Evolutionary conservation across 2,113 vertebrate species (phyloP).

Genomic region (Fregetta grallaria): DNA sequence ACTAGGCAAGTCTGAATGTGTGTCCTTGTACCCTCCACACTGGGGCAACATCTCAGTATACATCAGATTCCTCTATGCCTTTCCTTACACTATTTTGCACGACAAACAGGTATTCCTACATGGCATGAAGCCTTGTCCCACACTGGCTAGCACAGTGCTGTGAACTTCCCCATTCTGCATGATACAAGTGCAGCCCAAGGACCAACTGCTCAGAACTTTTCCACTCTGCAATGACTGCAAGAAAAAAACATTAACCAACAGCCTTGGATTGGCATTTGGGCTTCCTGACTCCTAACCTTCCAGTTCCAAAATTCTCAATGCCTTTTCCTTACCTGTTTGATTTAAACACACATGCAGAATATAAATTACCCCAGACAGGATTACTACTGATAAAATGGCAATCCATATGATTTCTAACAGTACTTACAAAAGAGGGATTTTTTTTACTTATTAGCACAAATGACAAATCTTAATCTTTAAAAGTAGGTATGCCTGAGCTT

Average conservation of each 20-base stretch:
- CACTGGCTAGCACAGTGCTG: not conserved
- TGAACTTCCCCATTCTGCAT: not conserved
- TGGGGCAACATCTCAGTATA: not conserved
- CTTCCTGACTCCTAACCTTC: not conserved
- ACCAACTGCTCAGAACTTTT: not conserved
- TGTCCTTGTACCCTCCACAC: not conserved
- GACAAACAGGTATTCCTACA: not conserved
- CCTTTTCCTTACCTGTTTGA: not conserved
- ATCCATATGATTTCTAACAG: not conserved
- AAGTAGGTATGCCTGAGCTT: not conserved
- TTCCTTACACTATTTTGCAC: not conserved
- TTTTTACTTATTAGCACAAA: not conserved
- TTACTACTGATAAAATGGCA: not conserved
- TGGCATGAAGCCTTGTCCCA: not conserved
- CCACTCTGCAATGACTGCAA: not conserved
- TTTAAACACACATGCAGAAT: not conserved
- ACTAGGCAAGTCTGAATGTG: not conserved
- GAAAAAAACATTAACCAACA: not conserved
- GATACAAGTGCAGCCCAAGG: not conserved
- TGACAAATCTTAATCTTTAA: not conserved
- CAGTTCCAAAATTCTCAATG: not conserved
- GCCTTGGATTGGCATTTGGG: not conserved
- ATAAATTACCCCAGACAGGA: not conserved
- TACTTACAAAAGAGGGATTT: not conserved
- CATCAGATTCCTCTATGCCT: not conserved